A percentile compares a stretch with the other conserved stretches of the same genome.
phyloP scores from a whole-genome alignment of 1,140 invertebrate species.

The Trypoxylus dichotomus region DNA sequence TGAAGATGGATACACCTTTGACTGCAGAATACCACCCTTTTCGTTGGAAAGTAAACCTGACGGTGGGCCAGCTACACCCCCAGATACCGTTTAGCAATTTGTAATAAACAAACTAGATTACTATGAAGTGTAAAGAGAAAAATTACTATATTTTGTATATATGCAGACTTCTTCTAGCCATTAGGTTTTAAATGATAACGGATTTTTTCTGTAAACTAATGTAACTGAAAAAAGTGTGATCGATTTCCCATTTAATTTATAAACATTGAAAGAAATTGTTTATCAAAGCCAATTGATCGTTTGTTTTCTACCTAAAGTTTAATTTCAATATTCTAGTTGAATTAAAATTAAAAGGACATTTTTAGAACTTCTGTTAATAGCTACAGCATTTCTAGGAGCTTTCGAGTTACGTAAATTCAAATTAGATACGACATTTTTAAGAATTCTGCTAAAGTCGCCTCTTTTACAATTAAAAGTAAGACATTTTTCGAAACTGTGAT shows the following conservation, averaged over 20 bases:
- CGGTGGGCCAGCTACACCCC: constrained; percentile 58
- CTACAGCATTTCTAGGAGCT: too few species aligned
- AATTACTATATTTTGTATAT: constrained; percentile 1
- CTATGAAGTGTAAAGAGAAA: background rate
- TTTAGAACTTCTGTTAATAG: too few species aligned
- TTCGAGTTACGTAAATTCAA: too few species aligned
- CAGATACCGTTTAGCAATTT: constrained; percentile 47
- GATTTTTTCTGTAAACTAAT: background rate
- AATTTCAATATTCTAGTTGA: too few species aligned
- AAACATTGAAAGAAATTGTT: background rate
- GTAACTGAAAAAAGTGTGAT: background rate
- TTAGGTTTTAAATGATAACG: background rate
- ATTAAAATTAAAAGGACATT: too few species aligned
- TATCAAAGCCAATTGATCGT: background rate
- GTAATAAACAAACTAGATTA: background rate
- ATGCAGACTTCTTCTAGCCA: background rate
- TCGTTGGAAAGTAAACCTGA: constrained; percentile 92
- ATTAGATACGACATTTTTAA: too few species aligned
- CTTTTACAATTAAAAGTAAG: too few species aligned
- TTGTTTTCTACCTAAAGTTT: too few species aligned
- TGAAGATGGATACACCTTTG: constrained; percentile 93
- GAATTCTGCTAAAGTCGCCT: too few species aligned
- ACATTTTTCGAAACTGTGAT: too few species aligned
- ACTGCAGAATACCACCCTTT: constrained; percentile 95
- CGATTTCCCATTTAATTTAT: background rate